Evolutionary conservation across 2,113 vertebrate species (phyloP).

Genomic region (Psophia crepitans): DNA sequence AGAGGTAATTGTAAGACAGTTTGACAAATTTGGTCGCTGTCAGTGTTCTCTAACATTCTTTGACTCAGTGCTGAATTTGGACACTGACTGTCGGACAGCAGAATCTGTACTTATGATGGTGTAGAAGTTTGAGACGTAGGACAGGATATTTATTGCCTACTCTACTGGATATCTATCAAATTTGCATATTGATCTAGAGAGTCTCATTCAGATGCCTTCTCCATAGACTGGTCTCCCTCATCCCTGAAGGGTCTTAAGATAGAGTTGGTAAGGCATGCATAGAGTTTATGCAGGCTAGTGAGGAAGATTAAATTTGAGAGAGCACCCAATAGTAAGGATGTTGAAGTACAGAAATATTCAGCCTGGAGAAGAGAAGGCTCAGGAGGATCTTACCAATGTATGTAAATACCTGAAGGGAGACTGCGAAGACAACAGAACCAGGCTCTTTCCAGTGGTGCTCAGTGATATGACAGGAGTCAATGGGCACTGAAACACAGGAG

Average conservation of each 20-base stretch:
- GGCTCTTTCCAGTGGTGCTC: not conserved
- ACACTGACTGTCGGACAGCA: not conserved
- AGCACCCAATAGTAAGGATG: rapidly evolving
- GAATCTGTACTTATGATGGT: not conserved
- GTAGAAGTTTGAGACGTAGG: not conserved
- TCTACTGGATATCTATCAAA: not conserved
- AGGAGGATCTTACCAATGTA: not conserved
- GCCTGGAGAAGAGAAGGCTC: not conserved
- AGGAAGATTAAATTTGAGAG: not conserved
- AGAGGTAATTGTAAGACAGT: not conserved
- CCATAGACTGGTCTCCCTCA: not conserved
- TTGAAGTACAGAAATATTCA: not conserved
- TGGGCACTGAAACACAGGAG: not conserved
- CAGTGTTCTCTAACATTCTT: not conserved
- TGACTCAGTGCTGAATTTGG: not conserved
- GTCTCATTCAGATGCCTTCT: not conserved
- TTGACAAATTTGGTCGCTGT: not conserved
- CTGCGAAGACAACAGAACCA: not conserved
- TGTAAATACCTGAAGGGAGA: not conserved
- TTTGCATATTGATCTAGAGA: not conserved
- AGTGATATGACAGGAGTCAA: not conserved
- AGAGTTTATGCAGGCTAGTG: not conserved
- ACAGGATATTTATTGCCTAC: not conserved
- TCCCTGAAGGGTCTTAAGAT: not conserved
- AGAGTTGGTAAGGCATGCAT: not conserved